A percentile compares a stretch with the other conserved stretches of the same genome.
These are phyloP conservation scores for Propithecus perrieri DNA, from an alignment of 2,797 vertebrate genomes.

Conservation along the genomic window DNA sequence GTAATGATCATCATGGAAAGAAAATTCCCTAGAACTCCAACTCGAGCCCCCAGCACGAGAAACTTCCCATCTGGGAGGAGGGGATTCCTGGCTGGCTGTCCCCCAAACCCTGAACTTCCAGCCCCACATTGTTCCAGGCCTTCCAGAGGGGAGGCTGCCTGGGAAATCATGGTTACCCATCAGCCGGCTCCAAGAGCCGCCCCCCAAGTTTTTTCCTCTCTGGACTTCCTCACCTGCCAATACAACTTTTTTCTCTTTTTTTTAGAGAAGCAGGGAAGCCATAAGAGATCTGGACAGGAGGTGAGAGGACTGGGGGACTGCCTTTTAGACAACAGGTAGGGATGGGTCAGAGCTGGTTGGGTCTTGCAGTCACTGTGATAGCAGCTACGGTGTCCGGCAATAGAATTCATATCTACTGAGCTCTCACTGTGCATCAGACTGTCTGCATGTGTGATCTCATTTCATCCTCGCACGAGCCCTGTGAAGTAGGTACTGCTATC, in stretches of 20 bases:
- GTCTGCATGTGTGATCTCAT: fast-evolving
- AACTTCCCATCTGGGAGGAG: background rate
- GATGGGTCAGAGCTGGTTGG: background rate
- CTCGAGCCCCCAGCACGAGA: background rate
- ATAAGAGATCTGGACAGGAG: background rate
- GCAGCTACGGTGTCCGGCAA: background rate
- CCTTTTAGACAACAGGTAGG: background rate
- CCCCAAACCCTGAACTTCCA: background rate
- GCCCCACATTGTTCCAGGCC: background rate
- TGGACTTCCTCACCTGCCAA: background rate
- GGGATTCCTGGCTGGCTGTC: background rate
- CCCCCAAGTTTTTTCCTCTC: background rate
- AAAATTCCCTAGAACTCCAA: slow-evolving; percentile 69
- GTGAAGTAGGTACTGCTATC: fast-evolving
- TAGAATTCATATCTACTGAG: fast-evolving
- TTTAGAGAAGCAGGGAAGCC: background rate
- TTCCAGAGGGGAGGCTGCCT: background rate
- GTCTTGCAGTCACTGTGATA: background rate
- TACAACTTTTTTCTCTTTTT: background rate
- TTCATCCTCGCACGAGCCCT: background rate
- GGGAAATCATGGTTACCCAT: background rate
- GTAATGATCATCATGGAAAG: background rate
- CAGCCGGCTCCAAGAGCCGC: background rate
- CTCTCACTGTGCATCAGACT: background rate
- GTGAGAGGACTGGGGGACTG: background rate